Evolutionary conservation across 2,113 vertebrate species (phyloP).

Genomic region (Potamarius usumacintae): DNA sequence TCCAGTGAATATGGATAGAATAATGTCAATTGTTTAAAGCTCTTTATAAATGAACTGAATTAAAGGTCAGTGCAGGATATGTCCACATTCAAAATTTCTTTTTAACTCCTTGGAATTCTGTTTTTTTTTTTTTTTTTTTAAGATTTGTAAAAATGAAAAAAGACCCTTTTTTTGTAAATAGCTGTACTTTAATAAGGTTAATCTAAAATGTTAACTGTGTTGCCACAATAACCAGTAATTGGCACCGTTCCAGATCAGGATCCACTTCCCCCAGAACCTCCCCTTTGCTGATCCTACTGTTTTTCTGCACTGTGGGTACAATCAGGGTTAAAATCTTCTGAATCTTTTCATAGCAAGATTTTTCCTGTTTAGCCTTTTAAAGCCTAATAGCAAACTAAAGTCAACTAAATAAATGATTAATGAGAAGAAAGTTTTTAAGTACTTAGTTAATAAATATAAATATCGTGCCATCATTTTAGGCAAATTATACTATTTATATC

Average conservation of each 20-base stretch:
- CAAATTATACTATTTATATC: not conserved
- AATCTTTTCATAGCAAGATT: not conserved
- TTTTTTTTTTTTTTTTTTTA: not conserved
- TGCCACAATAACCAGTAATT: conserved; percentile 11
- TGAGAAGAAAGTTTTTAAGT: not conserved
- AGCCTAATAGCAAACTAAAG: not conserved
- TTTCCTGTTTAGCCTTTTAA: not conserved
- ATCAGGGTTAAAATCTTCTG: not conserved
- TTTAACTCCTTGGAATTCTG: not conserved
- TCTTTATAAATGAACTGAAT: not conserved
- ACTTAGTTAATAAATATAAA: not conserved
- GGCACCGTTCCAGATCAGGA: not conserved
- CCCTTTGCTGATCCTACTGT: not conserved
- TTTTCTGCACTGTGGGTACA: conserved; percentile 17
- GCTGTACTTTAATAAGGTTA: not conserved
- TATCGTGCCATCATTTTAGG: not conserved
- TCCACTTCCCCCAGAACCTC: not conserved
- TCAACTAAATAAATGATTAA: not conserved
- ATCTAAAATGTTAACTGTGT: conserved; percentile 6
- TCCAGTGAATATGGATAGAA: too few relatives aligned
- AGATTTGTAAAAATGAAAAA: too few relatives aligned
- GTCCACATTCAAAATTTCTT: not conserved
- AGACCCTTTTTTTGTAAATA: not conserved
- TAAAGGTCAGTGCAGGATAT: not conserved
- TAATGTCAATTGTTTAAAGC: too few relatives aligned